These are phyloP conservation scores for Phalacrocorax brasilianus DNA, from an alignment of 2,113 vertebrate genomes.

Conservation along the genomic window DNA sequence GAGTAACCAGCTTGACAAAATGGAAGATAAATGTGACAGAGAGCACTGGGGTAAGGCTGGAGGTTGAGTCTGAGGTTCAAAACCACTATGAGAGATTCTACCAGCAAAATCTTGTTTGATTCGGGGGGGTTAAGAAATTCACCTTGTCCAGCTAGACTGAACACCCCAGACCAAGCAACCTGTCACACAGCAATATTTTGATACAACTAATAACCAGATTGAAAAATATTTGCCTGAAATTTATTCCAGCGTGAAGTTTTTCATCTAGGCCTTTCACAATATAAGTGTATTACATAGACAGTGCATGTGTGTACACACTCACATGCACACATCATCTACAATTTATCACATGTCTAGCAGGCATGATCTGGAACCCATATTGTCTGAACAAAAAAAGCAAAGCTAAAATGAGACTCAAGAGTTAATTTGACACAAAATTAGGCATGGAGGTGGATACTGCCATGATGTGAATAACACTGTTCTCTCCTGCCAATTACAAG, in stretches of 20 bases:
- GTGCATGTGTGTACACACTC: fast-evolving
- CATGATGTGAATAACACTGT: neutral
- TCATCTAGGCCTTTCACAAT: neutral
- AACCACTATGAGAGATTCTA: neutral
- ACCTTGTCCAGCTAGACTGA: neutral
- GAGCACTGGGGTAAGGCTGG: neutral
- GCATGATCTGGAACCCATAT: neutral
- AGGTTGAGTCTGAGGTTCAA: neutral
- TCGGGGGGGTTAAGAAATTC: neutral
- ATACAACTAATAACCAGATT: neutral
- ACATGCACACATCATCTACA: neutral
- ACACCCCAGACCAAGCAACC: neutral
- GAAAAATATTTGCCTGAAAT: neutral
- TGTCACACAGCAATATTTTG: neutral
- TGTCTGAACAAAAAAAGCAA: neutral
- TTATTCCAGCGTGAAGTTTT: neutral
- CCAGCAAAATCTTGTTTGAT: neutral
- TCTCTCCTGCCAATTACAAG: neutral
- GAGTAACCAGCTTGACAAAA: neutral
- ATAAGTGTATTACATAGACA: neutral
- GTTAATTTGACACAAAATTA: neutral
- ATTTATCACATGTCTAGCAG: neutral
- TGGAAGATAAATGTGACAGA: neutral
- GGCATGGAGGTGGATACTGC: neutral
- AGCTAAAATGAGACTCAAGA: neutral